phyloP scores from a whole-genome alignment of 2,113 vertebrate species.

The Sakesphorus luctuosus region DNA sequence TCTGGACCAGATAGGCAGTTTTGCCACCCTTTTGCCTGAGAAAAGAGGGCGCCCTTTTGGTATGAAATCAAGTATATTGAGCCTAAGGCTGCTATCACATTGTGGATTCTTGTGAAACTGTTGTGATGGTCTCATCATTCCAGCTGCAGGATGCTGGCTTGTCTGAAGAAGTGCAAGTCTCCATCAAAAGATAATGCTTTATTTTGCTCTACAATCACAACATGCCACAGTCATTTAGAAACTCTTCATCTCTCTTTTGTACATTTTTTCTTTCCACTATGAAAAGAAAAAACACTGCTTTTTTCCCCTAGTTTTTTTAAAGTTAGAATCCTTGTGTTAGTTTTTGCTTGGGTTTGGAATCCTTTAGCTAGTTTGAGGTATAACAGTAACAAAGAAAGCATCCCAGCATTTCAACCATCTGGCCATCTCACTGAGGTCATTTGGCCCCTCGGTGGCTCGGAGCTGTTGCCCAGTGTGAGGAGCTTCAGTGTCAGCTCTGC shows the following conservation, averaged over 20 bases:
- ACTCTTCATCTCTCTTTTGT: neutral
- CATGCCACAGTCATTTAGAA: neutral
- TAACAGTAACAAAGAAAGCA: neutral
- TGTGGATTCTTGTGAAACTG: neutral
- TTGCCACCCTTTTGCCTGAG: neutral
- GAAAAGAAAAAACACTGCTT: fast-evolving
- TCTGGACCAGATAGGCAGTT: neutral
- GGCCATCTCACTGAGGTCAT: too few species aligned
- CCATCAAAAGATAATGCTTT: neutral
- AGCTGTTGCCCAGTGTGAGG: too few species aligned
- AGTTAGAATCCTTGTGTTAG: neutral
- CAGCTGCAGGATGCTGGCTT: neutral
- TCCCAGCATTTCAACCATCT: too few species aligned
- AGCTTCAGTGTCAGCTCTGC: too few species aligned
- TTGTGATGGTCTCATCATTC: neutral
- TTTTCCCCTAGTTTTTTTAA: neutral
- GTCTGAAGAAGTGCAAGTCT: neutral
- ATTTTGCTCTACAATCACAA: neutral
- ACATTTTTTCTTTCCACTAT: neutral
- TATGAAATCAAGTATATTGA: neutral
- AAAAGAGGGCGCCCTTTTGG: neutral
- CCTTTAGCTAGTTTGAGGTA: neutral
- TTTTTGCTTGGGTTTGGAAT: neutral
- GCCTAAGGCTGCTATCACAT: neutral
- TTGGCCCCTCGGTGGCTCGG: too few species aligned